Evolutionary conservation across 64 coral and sea anemone species (phyloP).

Genomic region (Acropora tenuis): DNA sequence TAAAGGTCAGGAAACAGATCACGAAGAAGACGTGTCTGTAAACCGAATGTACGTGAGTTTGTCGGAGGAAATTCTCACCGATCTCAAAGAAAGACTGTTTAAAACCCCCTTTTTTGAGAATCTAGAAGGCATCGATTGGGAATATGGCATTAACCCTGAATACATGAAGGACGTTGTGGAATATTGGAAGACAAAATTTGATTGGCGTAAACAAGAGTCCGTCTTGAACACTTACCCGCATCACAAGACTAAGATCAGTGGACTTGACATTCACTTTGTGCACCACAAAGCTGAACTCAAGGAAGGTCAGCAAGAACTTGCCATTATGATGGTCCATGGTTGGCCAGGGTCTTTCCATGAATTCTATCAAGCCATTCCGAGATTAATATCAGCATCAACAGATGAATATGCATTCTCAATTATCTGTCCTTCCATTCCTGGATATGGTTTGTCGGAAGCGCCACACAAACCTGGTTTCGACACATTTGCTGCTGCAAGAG

Average conservation of each 20-base stretch:
- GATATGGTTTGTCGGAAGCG: conserved; percentile 88
- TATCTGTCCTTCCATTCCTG: conserved; percentile 93
- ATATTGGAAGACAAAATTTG: conserved; percentile 83
- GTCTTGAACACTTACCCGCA: conserved; percentile 77
- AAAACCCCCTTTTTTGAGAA: conserved; percentile 81
- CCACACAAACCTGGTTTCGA: conserved; percentile 82
- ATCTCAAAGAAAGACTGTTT: conserved; percentile 65
- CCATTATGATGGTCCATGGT: conserved; percentile 94
- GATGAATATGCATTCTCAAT: conserved; percentile 77
- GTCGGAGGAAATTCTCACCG: conserved; percentile 44
- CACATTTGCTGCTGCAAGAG: conserved; percentile 40
- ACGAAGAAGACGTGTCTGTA: conserved; percentile 36
- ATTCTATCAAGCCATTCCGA: conserved; percentile 83
- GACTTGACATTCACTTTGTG: conserved; percentile 83
- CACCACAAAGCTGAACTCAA: conserved; percentile 73
- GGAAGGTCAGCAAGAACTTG: conserved; percentile 55
- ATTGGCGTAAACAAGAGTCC: conserved; percentile 86
- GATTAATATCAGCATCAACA: conserved; percentile 40
- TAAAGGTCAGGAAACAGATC: background rate
- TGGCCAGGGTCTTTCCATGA: conserved; percentile 99
- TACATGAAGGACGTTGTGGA: conserved; percentile 77
- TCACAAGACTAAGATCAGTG: conserved; percentile 75
- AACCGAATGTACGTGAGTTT: conserved; percentile 56
- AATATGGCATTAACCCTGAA: conserved; percentile 71
- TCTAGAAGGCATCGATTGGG: conserved; percentile 79